Conservation (phyloP, 2,797 vertebrate species). For the Eleutherodactylus coqui region DNA sequence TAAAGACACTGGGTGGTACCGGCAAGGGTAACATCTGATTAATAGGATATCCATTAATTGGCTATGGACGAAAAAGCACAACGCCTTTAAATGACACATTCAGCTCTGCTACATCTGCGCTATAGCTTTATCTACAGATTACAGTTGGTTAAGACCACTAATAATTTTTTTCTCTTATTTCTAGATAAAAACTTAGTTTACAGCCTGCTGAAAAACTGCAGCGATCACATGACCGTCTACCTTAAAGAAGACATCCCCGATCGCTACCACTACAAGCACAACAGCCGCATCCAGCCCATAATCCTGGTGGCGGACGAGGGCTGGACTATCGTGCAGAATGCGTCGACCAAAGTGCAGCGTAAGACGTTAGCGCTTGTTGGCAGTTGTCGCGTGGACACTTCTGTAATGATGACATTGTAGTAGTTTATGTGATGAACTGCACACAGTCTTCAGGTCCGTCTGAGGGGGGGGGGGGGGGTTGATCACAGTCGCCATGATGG, state of each 20-base stretch:
- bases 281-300: slow-evolving; percentile 85
- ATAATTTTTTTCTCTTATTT: neutral
- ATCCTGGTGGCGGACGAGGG: slow-evolving; percentile 92
- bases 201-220: slow-evolving; percentile 79
- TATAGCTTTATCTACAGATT: slow-evolving; percentile 17
- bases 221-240: slow-evolving; percentile 83
- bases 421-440: no score
- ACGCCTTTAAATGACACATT: no score
- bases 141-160: neutral
- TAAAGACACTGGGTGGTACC: no score
- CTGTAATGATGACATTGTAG: no score
- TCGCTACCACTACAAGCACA: slow-evolving; percentile 87
- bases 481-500: neutral
- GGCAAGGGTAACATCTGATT: no score
- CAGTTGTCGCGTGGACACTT: no score
- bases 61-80: no score
- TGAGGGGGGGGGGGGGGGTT: no score
- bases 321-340: slow-evolving; percentile 87
- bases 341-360: slow-evolving; percentile 62
- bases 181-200: slow-evolving; percentile 79
- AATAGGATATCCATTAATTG: no score
- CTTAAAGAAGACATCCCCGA: slow-evolving; percentile 87
- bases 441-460: no score
- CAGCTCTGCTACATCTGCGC: neutral
- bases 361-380: no score